Evolutionary conservation across 64 coral and sea anemone species (phyloP).

Genomic region (Anthopleura sola): DNA sequence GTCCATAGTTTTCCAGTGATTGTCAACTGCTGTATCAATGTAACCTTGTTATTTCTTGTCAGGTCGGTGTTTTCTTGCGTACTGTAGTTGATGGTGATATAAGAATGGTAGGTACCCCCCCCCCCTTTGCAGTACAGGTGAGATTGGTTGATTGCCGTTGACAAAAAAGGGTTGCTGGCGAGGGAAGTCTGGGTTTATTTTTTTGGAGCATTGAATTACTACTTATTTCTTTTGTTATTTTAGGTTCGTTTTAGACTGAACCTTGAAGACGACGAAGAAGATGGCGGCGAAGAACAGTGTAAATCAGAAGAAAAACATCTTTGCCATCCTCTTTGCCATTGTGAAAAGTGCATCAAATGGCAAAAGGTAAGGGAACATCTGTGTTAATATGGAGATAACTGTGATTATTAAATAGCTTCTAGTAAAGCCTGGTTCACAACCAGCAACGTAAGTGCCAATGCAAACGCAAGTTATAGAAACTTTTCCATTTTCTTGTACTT

Average conservation of each 20-base stretch:
- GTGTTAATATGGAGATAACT: no score
- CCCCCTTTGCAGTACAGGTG: no score
- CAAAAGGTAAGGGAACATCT: constrained; percentile 93
- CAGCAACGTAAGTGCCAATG: no score
- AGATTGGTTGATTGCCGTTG: no score
- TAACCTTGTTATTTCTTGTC: not conserved
- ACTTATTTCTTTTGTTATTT: not conserved
- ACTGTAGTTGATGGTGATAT: constrained; percentile 83
- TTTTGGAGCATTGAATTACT: no score
- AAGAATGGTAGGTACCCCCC: constrained; percentile 60
- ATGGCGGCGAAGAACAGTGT: constrained; percentile 33
- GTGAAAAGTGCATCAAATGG: constrained; percentile 93
- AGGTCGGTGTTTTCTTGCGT: constrained; percentile 83
- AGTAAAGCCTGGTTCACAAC: no score
- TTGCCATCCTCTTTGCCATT: constrained; percentile 96
- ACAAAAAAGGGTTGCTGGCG: no score
- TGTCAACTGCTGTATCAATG: no score
- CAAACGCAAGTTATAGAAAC: no score
- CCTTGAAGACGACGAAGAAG: constrained; percentile 75
- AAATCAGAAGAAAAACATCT: constrained; percentile 65
- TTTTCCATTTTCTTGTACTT: no score
- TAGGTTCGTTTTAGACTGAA: constrained; percentile 77
- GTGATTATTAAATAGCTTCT: no score
- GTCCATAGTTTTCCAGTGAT: not conserved
- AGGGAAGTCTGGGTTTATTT: no score